A percentile compares a stretch with the other conserved stretches of the same genome.
phyloP scores from a whole-genome alignment of 2,797 vertebrate species.

The Cottoperca gobio region DNA sequence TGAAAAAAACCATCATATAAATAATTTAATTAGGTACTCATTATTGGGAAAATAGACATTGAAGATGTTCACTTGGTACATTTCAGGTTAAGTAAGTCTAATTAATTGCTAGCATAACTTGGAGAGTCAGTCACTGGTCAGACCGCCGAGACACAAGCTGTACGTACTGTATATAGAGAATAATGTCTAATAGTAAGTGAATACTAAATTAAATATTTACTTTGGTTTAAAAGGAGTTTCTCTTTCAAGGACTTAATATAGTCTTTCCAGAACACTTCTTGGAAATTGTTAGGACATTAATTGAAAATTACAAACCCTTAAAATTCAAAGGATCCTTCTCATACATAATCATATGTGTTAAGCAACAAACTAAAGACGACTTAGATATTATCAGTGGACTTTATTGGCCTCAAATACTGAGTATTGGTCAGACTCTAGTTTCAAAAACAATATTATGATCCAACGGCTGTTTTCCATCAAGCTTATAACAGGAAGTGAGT shows the following conservation, averaged over 20 bases:
- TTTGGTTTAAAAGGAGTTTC: not conserved
- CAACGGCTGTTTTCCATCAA: conserved; percentile 5
- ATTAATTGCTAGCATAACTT: not conserved
- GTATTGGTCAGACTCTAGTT: not conserved
- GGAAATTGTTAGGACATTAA: not conserved
- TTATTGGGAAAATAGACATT: not conserved
- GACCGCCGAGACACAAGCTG: not conserved
- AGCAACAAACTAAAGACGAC: not conserved
- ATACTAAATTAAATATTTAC: not conserved
- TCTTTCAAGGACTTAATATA: not conserved
- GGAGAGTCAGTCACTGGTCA: not conserved
- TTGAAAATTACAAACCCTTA: not conserved
- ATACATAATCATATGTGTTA: not conserved
- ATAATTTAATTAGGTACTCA: not conserved
- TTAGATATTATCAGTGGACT: not conserved
- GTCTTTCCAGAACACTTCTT: not conserved
- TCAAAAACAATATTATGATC: not conserved
- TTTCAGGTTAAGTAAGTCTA: not conserved
- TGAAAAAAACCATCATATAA: not conserved
- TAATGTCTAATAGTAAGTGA: no score
- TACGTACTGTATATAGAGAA: not conserved
- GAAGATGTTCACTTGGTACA: not conserved
- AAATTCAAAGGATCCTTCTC: no score
- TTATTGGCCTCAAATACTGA: not conserved
- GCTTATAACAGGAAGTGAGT: conserved; percentile 18